Evolutionary conservation across 2,113 vertebrate genomes (phyloP), one percentile per base, ranked within the genome.

Genomic region (Plecturocebus donacophilus): DNA sequence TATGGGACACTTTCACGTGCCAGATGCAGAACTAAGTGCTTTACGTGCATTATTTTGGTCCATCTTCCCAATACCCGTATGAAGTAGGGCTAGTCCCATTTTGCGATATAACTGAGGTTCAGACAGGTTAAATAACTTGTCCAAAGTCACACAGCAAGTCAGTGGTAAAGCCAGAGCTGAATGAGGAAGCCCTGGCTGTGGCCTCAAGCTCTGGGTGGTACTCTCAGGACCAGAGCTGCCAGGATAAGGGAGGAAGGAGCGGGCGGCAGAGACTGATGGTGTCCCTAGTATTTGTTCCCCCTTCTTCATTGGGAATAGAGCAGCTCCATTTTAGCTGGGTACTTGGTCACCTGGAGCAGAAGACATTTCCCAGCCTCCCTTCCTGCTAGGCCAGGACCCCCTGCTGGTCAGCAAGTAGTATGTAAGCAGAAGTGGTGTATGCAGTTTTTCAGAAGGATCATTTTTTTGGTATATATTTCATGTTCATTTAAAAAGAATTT

Each of bases 391-490:
- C 47, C 25, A n/a, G 64, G 66, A 20, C 12, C 20, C 17, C 10
- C 75, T 52, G 42, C 45, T 8, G 47, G 45, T 45, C 32, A 45
- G 47, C 23, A 27, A 64, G n/a, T 0, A 14, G 47, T 35, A 20
- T 2, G 0, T 0, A 47, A 58, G 64, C 17, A 27, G 35, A 77
- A 27, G 73, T 8, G 8, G 54, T 27, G 9, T 12, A 35, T 0
- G 56, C 12, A 68, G 2, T 32, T 88, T 66, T 38, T 82, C 38
- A 32, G 64, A 56, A 12, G 14, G 6, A 10, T 16, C 32, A 3
- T 23, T 38, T 45, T 42, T 19, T 4, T 17, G 6, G 40, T 30
- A 64, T 0, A 1, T 17, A 56, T 58, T 64, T 77, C 42, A 1
- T 1, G 10, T n/a, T 9, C 11, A 35, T 38, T 58, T 61, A 64